Evolutionary conservation across 2,888 invertebrate species (phyloP).

Genomic region (Protonemura montana): DNA sequence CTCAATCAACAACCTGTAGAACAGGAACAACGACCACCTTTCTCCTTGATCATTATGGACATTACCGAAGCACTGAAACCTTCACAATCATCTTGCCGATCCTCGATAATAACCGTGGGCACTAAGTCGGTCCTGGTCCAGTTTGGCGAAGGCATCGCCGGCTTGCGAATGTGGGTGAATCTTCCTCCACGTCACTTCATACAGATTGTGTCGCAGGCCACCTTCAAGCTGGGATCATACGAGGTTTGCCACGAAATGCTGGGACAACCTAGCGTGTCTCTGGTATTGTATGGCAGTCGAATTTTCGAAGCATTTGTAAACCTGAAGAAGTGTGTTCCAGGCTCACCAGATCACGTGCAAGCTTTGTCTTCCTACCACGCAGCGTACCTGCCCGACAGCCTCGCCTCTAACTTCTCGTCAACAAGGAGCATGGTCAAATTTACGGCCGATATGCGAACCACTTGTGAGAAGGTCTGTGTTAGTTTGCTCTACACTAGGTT

Average conservation of each 20-base stretch:
- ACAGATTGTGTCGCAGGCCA: conserved; percentile 28
- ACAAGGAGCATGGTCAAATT: neutral
- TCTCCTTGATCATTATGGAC: neutral
- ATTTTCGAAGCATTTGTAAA: neutral
- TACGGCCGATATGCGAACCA: neutral
- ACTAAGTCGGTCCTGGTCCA: conserved; percentile 33
- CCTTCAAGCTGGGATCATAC: neutral
- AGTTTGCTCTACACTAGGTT: neutral
- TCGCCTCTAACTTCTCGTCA: neutral
- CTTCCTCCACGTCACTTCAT: conserved; percentile 32
- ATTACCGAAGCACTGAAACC: neutral
- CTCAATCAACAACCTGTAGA: neutral
- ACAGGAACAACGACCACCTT: neutral
- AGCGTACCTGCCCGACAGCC: neutral
- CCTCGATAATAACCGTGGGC: conserved; percentile 20
- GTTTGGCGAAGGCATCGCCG: conserved; percentile 30
- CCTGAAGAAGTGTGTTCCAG: neutral
- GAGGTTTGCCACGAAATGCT: neutral
- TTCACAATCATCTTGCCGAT: neutral
- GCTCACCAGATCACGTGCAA: neutral
- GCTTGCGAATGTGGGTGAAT: conserved; percentile 32
- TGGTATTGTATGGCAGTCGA: neutral
- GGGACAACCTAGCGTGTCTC: neutral
- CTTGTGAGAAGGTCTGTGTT: neutral
- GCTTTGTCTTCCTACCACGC: neutral